Evolutionary conservation across 2,113 vertebrate genomes (phyloP).

Genomic region (Phasianus colchicus): DNA sequence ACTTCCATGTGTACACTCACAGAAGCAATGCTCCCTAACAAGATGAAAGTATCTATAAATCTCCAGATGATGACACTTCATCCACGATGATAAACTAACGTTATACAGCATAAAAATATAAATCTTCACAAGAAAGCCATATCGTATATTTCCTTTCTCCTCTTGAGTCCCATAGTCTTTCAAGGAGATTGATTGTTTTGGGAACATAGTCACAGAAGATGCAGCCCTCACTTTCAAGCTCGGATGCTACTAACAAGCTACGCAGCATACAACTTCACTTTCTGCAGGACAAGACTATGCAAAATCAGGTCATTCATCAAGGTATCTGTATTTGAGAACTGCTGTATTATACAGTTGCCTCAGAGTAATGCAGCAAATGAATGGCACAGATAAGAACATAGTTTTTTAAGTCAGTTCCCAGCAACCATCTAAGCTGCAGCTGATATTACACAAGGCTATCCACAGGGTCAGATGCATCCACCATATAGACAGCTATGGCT

Average conservation of each 20-base stretch:
- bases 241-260: not conserved
- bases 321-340: not conserved
- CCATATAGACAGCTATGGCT: not conserved
- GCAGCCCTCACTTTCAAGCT: not conserved
- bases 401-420: not conserved
- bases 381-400: not conserved
- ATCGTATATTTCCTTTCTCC: not conserved
- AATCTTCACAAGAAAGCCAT: not conserved
- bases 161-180: not conserved
- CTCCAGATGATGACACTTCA: not conserved
- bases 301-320: not conserved
- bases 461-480: not conserved
- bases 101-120: not conserved
- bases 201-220: not conserved
- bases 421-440: not conserved
- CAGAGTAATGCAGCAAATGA: not conserved
- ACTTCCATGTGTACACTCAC: not conserved
- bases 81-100: not conserved
- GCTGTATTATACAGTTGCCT: not conserved
- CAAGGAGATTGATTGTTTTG: not conserved
- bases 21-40: not conserved
- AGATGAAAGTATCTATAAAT: not conserved
- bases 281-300: not conserved
- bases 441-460: not conserved
- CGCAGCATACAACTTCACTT: not conserved